Base-by-base conservation (phyloP, 2,113 vertebrate genomes). In the Thinocorus orbignyianus region DNA sequence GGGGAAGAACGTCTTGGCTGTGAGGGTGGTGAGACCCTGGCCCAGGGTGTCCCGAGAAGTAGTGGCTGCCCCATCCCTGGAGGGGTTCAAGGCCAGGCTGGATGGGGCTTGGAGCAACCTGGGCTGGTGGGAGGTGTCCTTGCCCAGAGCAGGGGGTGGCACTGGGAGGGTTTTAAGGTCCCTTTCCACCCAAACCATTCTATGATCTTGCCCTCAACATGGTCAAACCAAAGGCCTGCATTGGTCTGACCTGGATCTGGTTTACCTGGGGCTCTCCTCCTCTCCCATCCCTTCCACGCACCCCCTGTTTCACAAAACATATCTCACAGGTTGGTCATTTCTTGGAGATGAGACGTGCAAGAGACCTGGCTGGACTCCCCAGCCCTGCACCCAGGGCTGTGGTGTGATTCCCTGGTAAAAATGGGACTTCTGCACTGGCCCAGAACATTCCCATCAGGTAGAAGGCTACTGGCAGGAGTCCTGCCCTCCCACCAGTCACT, bases 231-330 rank as follows among this genome's bases (percentile, higher is more conserved):
- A 49, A 83, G 76, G 64, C 48, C 74, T 23, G 70, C 1, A 1
- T 51, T 26, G 41, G 1, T 49, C 48, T 24, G 31, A 28, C 35
- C 46, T 46, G 46, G 46, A 17, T 46, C 46, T 46, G 46, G 46
- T 46, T 46, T 46, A 20, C 3, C 26, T 3, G 12, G 74, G 44
- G 23, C 35, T 85, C 61, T 16, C 17, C 11, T 65, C 11, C 42
- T 51, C 64, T 44, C 42, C 48, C 1, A 0, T 6, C 51, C 57
- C 25, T 69, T 31, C 81, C 22, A 11, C 10, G 0, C 2, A 6
- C 4, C 24, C 82, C 10, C 1, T 7, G 6, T 64, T n/a, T 28
- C 35, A 52, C 1, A 5, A 15, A 31, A 22, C 0, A 2, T 0
- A 8, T n/a, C 49, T 17, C 15, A 1, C 12, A 6, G 35, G 10